Base-by-base conservation (phyloP, 2,888 invertebrate genomes). In the Hedychridium roseum region DNA sequence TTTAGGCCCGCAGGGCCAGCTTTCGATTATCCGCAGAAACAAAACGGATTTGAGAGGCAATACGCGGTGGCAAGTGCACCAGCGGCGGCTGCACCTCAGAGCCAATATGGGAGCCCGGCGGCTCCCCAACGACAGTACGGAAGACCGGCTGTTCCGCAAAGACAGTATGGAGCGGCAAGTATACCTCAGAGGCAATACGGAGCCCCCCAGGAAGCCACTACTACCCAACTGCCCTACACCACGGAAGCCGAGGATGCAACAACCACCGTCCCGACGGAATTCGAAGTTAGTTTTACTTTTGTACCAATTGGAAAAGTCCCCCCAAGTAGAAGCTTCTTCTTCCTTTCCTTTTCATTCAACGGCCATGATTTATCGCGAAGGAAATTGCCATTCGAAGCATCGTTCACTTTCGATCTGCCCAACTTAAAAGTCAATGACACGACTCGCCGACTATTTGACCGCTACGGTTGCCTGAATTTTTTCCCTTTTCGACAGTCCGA, bases 1-100 rank as follows among this genome's bases (percentile, higher is more conserved):
- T 82, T 80, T 79, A 76, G 66, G 49, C 82, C 83, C 16, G 64
- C 73, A 7, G 82, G 82, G 9, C 78, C 79, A 34, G 62, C 76
- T 1, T 82, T 82, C 43, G 71, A 76, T 45, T 68, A 81, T 2
- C 82, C 82, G 2, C 63, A 71, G 55, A 67, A 68, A 40, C 71
- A 70, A 31, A 67, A 18, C 59, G 62, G 72, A 1, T 47, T 62
- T 14, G 55, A 55, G 7, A 47, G 51, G 11, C 50, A 43, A 37
- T 56, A 68, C 39, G 66, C 66, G 31, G 52, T 60, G 3, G 60
- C 68, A 1, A 41, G 14, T 0, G 39, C 41, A 0, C 53, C 68
- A 23, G 61, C 48, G 28, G 18, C 54, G 11, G 43, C 43, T 7
- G 39, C 41, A 11, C 54, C 59, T 14, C 58, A 51, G 27, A 50